Evolutionary conservation across 2,888 invertebrate genomes (phyloP), one percentile per base, ranked within the genome.

Genomic region (Anarsia innoxiella): DNA sequence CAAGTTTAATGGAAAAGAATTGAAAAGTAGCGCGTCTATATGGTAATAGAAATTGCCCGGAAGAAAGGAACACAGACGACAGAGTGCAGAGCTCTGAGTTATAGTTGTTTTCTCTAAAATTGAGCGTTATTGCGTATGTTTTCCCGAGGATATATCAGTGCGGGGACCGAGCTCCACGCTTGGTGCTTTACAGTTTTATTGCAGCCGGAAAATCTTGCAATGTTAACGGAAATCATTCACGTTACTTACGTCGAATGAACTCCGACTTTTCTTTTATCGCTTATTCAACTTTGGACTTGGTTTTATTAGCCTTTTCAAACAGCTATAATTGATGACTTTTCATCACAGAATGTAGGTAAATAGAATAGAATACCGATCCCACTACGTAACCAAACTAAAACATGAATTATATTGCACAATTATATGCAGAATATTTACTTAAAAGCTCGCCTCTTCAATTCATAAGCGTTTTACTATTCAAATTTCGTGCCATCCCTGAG

Each of bases 1-100:
- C 76, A 78, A 84, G 72, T 84, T 83, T 83, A 84, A 83, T 84
- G 82, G 83, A 83, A 83, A 83, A 83, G 84, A 83, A 83, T 83
- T 83, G 83, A 84, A 83, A 83, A 84, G 80, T 80, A 80, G 79
- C 82, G 73, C 72, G 76, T 84, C 84, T 84, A 83, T 84, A 84
- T 84, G 84, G 82, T 83, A 84, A 84, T 84, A 82, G 77, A 84
- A 82, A 83, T 83, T 80, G 82, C 75, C 80, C 71, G 82, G 80
- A 80, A 83, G 83, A 82, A 82, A 79, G 74, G 72, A 82, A 75
- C 72, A 76, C 68, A 77, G 74, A 73, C 75, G 77, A 73, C 77
- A 66, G 69, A 77, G 79, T 76, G 72, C 76, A 76, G 57, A 61
- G 73, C 76, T 76, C 72, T 79, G 75, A 83, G 73, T 80, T 83